Evolutionary conservation across 2,888 invertebrate species (phyloP).

Genomic region (Hetaerina titia): DNA sequence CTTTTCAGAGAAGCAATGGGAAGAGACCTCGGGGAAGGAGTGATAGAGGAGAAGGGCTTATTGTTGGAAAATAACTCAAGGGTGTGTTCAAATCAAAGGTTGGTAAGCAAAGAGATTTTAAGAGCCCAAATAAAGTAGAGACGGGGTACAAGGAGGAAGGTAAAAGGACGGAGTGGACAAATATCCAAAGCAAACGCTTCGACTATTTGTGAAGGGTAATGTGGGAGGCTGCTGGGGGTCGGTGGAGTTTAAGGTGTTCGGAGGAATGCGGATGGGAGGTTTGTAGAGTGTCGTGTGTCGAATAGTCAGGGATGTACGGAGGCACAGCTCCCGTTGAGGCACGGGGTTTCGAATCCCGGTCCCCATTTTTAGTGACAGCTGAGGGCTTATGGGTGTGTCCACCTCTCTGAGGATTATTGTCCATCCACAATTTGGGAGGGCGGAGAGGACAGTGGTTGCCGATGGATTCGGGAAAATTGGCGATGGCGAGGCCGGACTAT

Average conservation of each 20-base stretch:
- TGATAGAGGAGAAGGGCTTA: background rate
- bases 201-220: background rate
- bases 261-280: background rate
- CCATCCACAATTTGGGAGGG: background rate
- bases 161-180: background rate
- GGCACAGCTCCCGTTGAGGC: too few species aligned
- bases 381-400: too few species aligned
- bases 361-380: too few species aligned
- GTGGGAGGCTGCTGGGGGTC: background rate
- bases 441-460: background rate
- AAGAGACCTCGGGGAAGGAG: background rate
- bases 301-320: background rate
- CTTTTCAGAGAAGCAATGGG: background rate
- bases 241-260: background rate
- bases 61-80: background rate
- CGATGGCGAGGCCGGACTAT: background rate
- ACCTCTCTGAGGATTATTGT: background rate
- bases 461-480: background rate
- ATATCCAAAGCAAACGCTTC: constrained; percentile 17
- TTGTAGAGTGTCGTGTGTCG: background rate
- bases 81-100: background rate
- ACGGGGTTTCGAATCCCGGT: too few species aligned
- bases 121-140: background rate
- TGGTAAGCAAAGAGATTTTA: background rate
- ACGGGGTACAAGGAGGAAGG: background rate